These are phyloP conservation scores for Pyrochroa serraticornis DNA, from an alignment of 2,888 invertebrate genomes.

Conservation along the genomic window DNA sequence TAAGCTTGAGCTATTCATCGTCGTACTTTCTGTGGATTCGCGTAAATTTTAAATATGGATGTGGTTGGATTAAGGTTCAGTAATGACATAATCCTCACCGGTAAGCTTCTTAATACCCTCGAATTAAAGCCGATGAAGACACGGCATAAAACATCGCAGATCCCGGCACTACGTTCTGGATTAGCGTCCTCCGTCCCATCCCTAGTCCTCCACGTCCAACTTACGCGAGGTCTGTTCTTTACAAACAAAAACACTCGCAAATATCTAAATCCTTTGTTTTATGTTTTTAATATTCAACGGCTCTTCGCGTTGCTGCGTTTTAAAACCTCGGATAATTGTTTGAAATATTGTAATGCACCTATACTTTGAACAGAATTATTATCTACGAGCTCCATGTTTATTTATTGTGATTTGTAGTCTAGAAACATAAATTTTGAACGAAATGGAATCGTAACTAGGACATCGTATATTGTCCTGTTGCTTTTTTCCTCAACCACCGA, in stretches of 20 bases:
- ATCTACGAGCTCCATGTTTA: conserved; percentile 12
- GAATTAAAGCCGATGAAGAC: conserved; percentile 54
- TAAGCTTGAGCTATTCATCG: not conserved
- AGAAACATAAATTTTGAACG: conserved; percentile 15
- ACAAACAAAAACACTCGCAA: conserved; percentile 8
- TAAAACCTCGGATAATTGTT: not conserved
- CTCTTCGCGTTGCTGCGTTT: not conserved
- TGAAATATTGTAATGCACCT: not conserved
- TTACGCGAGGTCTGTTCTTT: conserved; percentile 1
- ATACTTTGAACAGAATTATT: conserved; percentile 1
- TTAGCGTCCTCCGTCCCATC: conserved; percentile 37
- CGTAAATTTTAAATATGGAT: conserved; percentile 52
- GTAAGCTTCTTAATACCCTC: conserved; percentile 52
- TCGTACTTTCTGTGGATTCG: conserved; percentile 27
- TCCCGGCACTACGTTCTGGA: conserved; percentile 44
- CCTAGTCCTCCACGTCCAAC: conserved; percentile 6
- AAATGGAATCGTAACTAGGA: conserved; percentile 17
- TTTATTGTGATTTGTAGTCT: conserved; percentile 16
- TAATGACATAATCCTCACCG: conserved; percentile 53
- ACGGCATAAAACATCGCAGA: conserved; percentile 50
- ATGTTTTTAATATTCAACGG: conserved; percentile 2
- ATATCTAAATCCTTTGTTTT: conserved; percentile 12
- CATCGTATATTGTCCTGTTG: conserved; percentile 16
- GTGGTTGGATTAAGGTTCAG: conserved; percentile 47
- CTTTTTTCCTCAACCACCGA: not conserved